phyloP scores from a whole-genome alignment of 2,797 vertebrate genomes.

The Eremophila alpestris region DNA sequence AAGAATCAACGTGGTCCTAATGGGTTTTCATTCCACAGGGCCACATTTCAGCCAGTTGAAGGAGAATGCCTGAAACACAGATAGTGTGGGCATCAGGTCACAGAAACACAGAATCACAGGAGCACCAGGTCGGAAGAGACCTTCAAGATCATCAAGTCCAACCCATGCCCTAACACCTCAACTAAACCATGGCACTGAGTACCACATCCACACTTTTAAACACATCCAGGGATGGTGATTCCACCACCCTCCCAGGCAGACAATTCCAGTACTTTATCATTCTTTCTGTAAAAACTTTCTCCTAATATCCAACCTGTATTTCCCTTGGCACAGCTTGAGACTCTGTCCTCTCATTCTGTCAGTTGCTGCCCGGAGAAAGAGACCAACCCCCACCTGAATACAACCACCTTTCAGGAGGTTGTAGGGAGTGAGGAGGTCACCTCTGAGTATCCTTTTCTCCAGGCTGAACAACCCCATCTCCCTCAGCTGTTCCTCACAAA shows the following conservation, averaged over 20 bases:
- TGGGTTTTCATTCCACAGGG: neutral
- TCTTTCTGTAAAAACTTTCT: no score
- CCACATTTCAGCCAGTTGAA: neutral
- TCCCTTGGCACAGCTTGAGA: no score
- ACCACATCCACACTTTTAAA: neutral
- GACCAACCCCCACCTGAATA: no score
- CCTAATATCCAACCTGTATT: no score
- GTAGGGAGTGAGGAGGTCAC: no score
- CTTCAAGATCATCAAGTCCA: neutral
- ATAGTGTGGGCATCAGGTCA: neutral
- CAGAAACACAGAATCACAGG: no score
- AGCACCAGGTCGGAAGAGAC: neutral
- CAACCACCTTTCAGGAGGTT: no score
- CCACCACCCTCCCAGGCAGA: rapidly evolving
- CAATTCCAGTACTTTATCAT: neutral
- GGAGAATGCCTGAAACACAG: neutral
- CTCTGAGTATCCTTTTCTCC: no score
- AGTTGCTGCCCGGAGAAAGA: no score
- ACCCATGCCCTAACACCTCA: neutral
- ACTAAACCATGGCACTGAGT: neutral
- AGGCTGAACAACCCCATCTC: neutral
- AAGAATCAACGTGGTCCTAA: rapidly evolving
- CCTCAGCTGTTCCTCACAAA: rapidly evolving
- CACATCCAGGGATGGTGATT: neutral
- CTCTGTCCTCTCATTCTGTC: no score